Percentiles rank a stretch among this genome's conserved stretches.
Conservation (phyloP, 2,113 vertebrate genomes). For the Cynocephalus volans region DNA sequence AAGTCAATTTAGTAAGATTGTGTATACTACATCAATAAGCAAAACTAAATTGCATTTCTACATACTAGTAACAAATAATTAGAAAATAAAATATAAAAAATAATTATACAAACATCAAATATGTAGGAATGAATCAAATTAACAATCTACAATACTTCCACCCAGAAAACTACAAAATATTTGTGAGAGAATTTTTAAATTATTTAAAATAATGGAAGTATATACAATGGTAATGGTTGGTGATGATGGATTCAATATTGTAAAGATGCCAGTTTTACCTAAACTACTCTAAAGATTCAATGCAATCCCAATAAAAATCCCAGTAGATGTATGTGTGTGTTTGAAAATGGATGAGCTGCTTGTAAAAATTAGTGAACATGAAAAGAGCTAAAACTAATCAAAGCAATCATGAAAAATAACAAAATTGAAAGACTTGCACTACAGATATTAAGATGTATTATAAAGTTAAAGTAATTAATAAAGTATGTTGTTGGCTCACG, state of each 20-base stretch:
- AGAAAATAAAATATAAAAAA: not conserved
- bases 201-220: not conserved
- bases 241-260: not conserved
- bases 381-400: not conserved
- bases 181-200: not conserved
- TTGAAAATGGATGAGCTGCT: constrained; percentile 11
- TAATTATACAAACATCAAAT: not conserved
- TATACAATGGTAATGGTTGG: not conserved
- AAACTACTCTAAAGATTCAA: not conserved
- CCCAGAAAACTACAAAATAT: constrained; percentile 9
- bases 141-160: not conserved
- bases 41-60: not conserved
- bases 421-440: not conserved
- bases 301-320: not conserved
- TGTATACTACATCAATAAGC: not conserved
- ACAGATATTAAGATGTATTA: not conserved
- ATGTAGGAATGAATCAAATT: not conserved
- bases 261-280: not conserved
- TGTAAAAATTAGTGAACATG: not conserved
- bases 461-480: not conserved
- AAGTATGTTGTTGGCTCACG: not conserved
- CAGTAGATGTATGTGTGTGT: not conserved
- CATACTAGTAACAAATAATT: not conserved
- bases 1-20: not conserved
- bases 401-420: not conserved